Conservation (phyloP, 1,140 invertebrate species). For the Radopholus similis region DNA sequence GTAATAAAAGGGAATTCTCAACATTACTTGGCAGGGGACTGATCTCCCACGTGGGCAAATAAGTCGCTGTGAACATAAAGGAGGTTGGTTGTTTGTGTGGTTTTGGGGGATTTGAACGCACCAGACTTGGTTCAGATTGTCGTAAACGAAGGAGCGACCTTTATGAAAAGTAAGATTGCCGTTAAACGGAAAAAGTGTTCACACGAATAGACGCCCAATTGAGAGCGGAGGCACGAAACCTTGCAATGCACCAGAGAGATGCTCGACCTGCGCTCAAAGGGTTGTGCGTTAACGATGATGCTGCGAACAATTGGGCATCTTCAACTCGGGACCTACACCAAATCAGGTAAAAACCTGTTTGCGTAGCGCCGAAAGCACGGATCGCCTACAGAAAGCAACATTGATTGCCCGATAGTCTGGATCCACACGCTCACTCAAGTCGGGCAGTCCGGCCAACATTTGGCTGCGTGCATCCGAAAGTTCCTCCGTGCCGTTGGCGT, state of each 20-base stretch:
- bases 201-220: conserved; percentile 55
- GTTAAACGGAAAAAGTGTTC: too few species aligned
- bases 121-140: conserved; percentile 59
- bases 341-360: conserved; percentile 29
- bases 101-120: conserved; percentile 9
- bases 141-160: conserved; percentile 59
- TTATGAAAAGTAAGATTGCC: too few species aligned
- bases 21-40: conserved; percentile 45
- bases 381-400: conserved; percentile 42
- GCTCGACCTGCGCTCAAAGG: conserved; percentile 55
- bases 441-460: conserved; percentile 48
- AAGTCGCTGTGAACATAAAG: too few species aligned
- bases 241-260: conserved; percentile 56
- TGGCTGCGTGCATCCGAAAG: conserved; percentile 20
- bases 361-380: conserved; percentile 57
- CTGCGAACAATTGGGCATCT: not conserved
- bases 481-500: not conserved
- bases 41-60: conserved; percentile 57
- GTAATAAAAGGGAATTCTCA: not conserved
- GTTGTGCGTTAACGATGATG: conserved; percentile 59
- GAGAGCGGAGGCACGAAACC: conserved; percentile 51
- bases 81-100: not conserved
- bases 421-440: conserved; percentile 37
- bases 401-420: not conserved
- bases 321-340: not conserved